phyloP scores from a whole-genome alignment of 1,140 invertebrate species.

The Periplaneta americana region DNA sequence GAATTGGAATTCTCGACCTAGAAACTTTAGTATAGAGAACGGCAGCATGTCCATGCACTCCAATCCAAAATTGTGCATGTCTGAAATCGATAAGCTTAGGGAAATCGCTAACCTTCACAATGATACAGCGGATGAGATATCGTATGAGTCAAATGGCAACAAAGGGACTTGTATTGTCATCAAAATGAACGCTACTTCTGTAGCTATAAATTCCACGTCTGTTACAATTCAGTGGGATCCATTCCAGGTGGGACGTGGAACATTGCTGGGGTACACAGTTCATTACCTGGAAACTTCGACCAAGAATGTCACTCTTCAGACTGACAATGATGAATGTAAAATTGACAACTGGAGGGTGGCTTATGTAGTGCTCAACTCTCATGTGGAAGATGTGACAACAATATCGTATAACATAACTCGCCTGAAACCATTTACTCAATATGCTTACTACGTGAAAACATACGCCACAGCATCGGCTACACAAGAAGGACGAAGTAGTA shows the following conservation, averaged over 20 bases:
- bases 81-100: conserved; percentile 55
- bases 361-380: neutral
- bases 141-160: conserved; percentile 60
- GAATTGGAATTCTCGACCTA: conserved; percentile 28
- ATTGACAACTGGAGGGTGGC: conserved; percentile 1
- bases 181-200: conserved; percentile 40
- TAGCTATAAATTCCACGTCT: conserved; percentile 31
- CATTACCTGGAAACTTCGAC: conserved; percentile 48
- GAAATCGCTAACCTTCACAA: conserved; percentile 34
- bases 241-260: conserved; percentile 22
- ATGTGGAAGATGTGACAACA: too few relatives aligned
- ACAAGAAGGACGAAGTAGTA: conserved; percentile 39
- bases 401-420: neutral
- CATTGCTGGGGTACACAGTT: conserved; percentile 51
- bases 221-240: conserved; percentile 47
- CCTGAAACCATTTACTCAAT: conserved; percentile 56
- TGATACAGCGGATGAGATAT: conserved; percentile 46
- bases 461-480: conserved; percentile 38
- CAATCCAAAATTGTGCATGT: conserved; percentile 68
- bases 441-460: conserved; percentile 63
- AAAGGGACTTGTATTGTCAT: conserved; percentile 55
- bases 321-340: neutral
- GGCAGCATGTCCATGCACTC: conserved; percentile 65
- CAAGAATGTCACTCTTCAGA: conserved; percentile 38
- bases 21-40: conserved; percentile 44